A percentile compares a stretch with the other conserved stretches of the same genome.
Conservation (phyloP, 2,888 invertebrate genomes). For the Drosophila sordidula region DNA sequence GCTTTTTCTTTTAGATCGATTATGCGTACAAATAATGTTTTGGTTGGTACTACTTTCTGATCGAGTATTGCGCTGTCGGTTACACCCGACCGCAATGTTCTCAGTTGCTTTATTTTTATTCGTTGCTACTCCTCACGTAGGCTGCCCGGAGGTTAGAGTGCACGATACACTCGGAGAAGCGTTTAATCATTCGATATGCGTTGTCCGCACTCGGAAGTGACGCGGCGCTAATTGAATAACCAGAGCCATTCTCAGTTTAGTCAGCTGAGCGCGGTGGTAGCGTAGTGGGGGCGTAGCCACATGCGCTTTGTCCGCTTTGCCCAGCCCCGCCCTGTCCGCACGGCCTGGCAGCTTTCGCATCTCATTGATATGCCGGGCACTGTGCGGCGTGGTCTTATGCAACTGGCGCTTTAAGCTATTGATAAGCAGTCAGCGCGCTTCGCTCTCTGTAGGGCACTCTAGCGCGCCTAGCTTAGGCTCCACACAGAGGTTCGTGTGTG, state of each 20-base stretch:
- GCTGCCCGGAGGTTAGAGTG: slow-evolving; percentile 63
- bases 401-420: slow-evolving; percentile 31
- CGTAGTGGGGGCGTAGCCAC: slow-evolving; percentile 30
- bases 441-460: slow-evolving; percentile 46
- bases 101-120: background rate
- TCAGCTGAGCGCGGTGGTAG: background rate
- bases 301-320: slow-evolving; percentile 6
- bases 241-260: slow-evolving; percentile 27
- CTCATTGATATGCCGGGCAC: slow-evolving; percentile 72
- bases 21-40: too few species aligned
- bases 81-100: background rate
- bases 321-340: background rate
- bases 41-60: too few species aligned
- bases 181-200: slow-evolving; percentile 33
- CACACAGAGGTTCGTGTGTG: background rate
- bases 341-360: slow-evolving; percentile 23
- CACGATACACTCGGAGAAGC: slow-evolving; percentile 29
- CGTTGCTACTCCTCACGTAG: slow-evolving; percentile 16
- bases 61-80: background rate
- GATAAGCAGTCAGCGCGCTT: slow-evolving; percentile 28
- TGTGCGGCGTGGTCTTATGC: slow-evolving; percentile 47
- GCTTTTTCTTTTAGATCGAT: too few species aligned
- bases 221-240: slow-evolving; percentile 67
- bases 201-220: slow-evolving; percentile 63
- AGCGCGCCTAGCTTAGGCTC: slow-evolving; percentile 8